Percentiles rank a stretch among this genome's conserved stretches.
These are phyloP conservation scores for Psammodynastes pulverulentus DNA, from an alignment of 2,113 vertebrate genomes.

Conservation along the genomic window DNA sequence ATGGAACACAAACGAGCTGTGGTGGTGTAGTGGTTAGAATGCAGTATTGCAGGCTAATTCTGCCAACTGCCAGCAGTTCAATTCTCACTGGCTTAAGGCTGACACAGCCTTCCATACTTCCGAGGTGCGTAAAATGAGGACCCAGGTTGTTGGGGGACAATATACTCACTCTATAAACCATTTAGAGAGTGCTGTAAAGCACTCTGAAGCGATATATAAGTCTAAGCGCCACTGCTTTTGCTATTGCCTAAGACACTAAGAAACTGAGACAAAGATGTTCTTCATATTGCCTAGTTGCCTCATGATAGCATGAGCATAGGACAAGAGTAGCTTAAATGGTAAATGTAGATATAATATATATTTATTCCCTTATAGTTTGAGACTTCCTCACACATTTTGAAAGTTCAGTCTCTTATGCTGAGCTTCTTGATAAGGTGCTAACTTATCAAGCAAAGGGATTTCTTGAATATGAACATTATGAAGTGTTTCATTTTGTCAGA, in stretches of 20 bases:
- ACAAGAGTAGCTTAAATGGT: not conserved
- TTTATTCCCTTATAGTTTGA: not conserved
- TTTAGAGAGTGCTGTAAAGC: no score
- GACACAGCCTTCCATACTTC: no score
- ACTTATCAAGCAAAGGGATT: not conserved
- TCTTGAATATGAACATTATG: not conserved
- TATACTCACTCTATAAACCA: no score
- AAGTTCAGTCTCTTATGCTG: conserved; percentile 15
- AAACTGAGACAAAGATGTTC: not conserved
- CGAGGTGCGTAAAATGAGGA: no score
- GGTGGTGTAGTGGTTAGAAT: no score
- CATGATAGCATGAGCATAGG: not conserved
- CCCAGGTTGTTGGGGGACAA: no score
- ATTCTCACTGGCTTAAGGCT: no score
- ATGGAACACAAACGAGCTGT: not conserved
- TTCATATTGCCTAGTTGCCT: not conserved
- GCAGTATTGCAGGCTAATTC: no score
- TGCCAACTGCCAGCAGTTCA: no score
- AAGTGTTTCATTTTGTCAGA: conserved; percentile 17
- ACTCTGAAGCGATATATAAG: no score
- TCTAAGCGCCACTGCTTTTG: no score
- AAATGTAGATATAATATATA: not conserved
- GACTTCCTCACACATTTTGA: conserved; percentile 11
- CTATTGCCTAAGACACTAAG: not conserved
- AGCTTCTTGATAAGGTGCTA: conserved; percentile 1